phyloP scores from a whole-genome alignment of 2,797 vertebrate genomes.

The Hemitrygon akajei region DNA sequence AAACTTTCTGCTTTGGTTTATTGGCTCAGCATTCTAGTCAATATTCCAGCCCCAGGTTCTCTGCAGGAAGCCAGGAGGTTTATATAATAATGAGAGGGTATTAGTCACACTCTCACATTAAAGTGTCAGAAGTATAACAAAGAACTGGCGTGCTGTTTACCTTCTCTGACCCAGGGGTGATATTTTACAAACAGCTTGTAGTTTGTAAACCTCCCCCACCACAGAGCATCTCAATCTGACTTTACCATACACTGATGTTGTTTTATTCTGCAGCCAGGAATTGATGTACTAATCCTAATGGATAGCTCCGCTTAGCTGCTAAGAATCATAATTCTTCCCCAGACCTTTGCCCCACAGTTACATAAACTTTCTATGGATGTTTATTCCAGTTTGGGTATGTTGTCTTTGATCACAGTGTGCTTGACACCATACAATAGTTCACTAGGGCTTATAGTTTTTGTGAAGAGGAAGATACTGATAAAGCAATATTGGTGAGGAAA shows the following conservation, averaged over 20 bases:
- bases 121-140: neutral
- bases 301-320: neutral
- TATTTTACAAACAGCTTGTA: neutral
- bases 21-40: neutral
- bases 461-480: too few species aligned
- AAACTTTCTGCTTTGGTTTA: neutral
- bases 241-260: neutral
- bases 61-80: neutral
- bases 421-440: neutral
- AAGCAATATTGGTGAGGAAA: neutral
- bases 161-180: neutral
- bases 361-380: neutral
- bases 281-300: neutral
- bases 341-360: neutral
- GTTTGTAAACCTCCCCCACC: neutral
- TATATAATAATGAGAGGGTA: neutral
- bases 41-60: neutral
- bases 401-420: neutral
- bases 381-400: neutral
- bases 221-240: neutral
- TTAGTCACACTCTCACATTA: neutral
- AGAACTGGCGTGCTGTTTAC: neutral
- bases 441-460: neutral
- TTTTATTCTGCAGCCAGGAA: neutral
- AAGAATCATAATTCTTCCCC: neutral